Percentiles rank a stretch among this genome's conserved stretches.
Conservation (phyloP, 30 jellyfish, hydroid and myxozoan species). For the Turritopsis rubra region DNA sequence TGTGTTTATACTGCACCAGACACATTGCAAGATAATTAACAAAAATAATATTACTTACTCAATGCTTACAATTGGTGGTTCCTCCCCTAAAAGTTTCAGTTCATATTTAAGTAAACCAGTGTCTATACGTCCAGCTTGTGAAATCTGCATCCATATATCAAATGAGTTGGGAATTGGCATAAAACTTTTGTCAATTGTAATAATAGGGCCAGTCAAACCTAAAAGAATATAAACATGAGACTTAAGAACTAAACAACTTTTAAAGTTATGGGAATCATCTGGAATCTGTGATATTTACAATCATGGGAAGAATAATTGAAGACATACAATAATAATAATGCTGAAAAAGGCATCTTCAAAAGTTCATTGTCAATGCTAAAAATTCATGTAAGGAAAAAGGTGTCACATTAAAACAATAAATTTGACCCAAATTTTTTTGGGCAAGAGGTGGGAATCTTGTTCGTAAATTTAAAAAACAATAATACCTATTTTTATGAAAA, state of each 20-base stretch:
- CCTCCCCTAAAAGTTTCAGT: background rate
- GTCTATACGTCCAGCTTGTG: background rate
- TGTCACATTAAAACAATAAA: too few relatives aligned
- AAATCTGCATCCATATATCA: background rate
- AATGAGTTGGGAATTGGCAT: background rate
- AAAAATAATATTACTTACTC: background rate
- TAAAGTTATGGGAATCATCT: too few relatives aligned
- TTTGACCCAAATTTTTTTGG: too few relatives aligned
- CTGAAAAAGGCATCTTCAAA: too few relatives aligned
- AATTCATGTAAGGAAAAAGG: too few relatives aligned
- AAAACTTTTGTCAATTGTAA: background rate
- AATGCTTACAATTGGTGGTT: slow-evolving; percentile 10
- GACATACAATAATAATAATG: too few relatives aligned
- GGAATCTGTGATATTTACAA: too few relatives aligned
- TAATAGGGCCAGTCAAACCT: background rate
- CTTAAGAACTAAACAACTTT: background rate
- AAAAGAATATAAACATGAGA: background rate
- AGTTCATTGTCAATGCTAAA: too few relatives aligned
- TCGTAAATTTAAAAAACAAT: too few relatives aligned
- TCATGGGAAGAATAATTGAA: too few relatives aligned
- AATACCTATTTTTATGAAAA: too few relatives aligned
- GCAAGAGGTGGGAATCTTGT: too few relatives aligned
- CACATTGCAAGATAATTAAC: background rate
- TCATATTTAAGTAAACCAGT: background rate
- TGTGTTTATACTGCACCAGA: background rate